A percentile compares a stretch with the other conserved stretches of the same genome.
Evolutionary conservation across 2,797 vertebrate genomes (phyloP).

Genomic region (Allobates femoralis): DNA sequence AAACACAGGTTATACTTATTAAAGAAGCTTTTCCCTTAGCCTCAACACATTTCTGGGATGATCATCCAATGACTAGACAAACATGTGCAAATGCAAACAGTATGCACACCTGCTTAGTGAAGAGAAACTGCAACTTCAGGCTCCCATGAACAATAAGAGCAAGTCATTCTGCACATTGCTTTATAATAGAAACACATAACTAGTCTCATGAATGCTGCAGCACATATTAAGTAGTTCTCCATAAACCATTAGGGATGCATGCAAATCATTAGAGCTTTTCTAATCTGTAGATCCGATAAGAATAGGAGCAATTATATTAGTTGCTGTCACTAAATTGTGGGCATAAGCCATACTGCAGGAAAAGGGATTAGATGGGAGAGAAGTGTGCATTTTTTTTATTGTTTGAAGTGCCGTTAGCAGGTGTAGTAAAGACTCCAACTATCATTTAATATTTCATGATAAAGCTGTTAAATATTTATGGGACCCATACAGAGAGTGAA

Average conservation of each 20-base stretch:
- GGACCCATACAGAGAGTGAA: slow-evolving; percentile 52
- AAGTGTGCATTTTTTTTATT: slow-evolving; percentile 46
- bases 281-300: slow-evolving; percentile 36
- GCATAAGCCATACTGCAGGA: slow-evolving; percentile 7
- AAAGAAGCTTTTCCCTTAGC: too few species aligned
- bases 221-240: slow-evolving; percentile 23
- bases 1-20: too few species aligned
- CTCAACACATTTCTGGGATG: not conserved
- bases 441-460: slow-evolving; percentile 63
- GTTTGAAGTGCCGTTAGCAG: slow-evolving; percentile 59
- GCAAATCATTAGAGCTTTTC: slow-evolving; percentile 31
- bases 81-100: not conserved
- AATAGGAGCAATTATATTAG: slow-evolving; percentile 38
- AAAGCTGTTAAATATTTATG: slow-evolving; percentile 60
- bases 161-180: not conserved
- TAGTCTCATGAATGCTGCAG: slow-evolving; percentile 11
- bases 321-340: slow-evolving; percentile 28
- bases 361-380: slow-evolving; percentile 37
- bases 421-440: slow-evolving; percentile 59
- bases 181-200: slow-evolving; percentile 20
- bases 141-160: slow-evolving; percentile 7
- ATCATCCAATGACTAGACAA: not conserved
- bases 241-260: slow-evolving; percentile 6
- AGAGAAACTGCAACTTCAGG: slow-evolving; percentile 1
- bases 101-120: slow-evolving; percentile 13